Base-by-base conservation (phyloP, 2,888 invertebrate species). In the Agonopterix heracliana region DNA sequence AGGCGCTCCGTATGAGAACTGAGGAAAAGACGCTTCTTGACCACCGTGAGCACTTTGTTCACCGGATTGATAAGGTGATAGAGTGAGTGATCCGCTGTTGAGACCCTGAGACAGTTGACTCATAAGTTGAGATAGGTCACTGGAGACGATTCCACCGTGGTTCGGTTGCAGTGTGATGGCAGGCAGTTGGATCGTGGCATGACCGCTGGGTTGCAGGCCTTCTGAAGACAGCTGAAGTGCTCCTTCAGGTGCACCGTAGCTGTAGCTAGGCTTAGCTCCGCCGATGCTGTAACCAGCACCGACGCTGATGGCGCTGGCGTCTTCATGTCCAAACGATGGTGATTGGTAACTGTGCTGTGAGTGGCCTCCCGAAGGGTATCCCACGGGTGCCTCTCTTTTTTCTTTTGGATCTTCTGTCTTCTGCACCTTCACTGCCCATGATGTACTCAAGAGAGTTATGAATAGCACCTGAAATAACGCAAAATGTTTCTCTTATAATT, bases 231-330 rank as follows among this genome's bases (percentile, higher is more conserved):
- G 60, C 59, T 83, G 81, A 26, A 74, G 69, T 47, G 66, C 68
- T 12, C 70, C 66, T 54, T 71, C 75, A 53, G 75, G 78, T 26
- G 74, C 78, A 8, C 68, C 75, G 41, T 74, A 79, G 46, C 54
- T 74, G 61, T 66, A 83, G 52, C 60, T 68, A 10, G 82, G 83
- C 51, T 86, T 86, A 2, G 71, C 77, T 46, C 86, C 87, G 11
- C 88, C 88, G 40, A 88, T 72, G 60, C 84, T 88, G 67, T 88
- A 88, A 12, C 88, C 88, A 5, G 88, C 88, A 8, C 88, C 87
- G 17, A 88, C 70, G 54, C 82, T 88, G 57, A 88, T 78, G 13
- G 88, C 68, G 53, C 74, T 86, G 44, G 80, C 80, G 10, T 81
- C 88, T 26, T 75, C 80, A n/a, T 83, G 84, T 2, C 79, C 66